Conservation (phyloP, 2,797 vertebrate genomes). For the Naso thynnoides region DNA sequence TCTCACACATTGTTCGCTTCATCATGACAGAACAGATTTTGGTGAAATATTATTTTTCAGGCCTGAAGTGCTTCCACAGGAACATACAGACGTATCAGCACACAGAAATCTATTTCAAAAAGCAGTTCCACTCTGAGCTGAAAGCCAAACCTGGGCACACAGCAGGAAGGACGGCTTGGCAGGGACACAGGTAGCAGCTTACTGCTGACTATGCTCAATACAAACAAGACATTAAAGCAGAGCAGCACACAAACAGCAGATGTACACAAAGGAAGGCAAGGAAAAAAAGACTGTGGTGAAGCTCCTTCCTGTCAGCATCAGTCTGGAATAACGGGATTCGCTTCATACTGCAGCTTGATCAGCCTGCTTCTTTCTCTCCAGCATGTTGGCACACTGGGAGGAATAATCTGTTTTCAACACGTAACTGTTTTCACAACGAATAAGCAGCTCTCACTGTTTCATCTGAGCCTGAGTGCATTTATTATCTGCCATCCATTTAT, state of each 20-base stretch:
- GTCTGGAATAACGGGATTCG: conserved; percentile 10
- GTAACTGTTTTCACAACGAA: background rate
- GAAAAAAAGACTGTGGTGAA: conserved; percentile 1
- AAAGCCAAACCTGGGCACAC: conserved; percentile 14
- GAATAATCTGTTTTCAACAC: too few relatives aligned
- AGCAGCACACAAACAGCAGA: conserved; percentile 30
- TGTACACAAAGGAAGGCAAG: conserved; percentile 30
- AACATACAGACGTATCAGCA: conserved; percentile 13
- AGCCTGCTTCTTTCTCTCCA: background rate
- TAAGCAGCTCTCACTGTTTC: background rate
- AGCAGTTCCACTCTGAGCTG: background rate
- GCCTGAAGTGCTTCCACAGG: background rate
- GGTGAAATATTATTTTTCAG: background rate
- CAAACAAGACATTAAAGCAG: conserved; percentile 21
- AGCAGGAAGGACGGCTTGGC: conserved; percentile 35
- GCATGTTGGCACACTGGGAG: too few relatives aligned
- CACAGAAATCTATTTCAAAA: conserved; percentile 1
- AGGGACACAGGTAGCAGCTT: conserved; percentile 38
- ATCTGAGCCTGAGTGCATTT: too few relatives aligned
- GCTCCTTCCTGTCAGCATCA: conserved; percentile 14
- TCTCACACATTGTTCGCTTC: background rate
- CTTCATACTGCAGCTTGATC: background rate
- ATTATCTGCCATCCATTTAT: too few relatives aligned
- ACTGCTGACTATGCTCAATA: conserved; percentile 55
- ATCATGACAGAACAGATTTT: background rate